Evolutionary conservation across 2,888 invertebrate species (phyloP).

Genomic region (Pherbina coryleti): DNA sequence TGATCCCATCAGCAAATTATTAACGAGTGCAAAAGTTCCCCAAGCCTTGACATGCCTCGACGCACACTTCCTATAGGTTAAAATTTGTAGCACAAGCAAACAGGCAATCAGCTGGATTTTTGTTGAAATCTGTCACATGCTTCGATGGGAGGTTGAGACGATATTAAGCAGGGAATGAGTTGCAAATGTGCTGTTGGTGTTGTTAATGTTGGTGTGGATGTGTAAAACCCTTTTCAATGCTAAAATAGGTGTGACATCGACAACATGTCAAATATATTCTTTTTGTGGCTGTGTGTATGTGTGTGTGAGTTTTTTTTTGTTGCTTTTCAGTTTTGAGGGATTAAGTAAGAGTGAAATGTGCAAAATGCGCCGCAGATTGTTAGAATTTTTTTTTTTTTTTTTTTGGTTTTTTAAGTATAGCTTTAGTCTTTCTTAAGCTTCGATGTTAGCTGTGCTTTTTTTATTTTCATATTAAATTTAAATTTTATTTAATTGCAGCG

Average conservation of each 20-base stretch:
- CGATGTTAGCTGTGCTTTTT: too few species aligned
- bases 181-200: not conserved
- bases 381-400: not conserved
- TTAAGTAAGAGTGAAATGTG: too few species aligned
- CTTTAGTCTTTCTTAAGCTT: too few species aligned
- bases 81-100: not conserved
- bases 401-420: too few species aligned
- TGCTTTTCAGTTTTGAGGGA: not conserved
- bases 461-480: not conserved
- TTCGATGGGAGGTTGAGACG: not conserved
- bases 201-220: not conserved
- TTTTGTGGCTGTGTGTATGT: not conserved
- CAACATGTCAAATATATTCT: slow-evolving; percentile 36
- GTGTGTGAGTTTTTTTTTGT: not conserved
- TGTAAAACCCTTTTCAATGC: slow-evolving; percentile 58
- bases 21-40: too few species aligned
- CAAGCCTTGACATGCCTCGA: too few species aligned
- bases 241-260: slow-evolving; percentile 59
- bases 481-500: slow-evolving; percentile 72
- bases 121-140: not conserved
- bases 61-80: too few species aligned
- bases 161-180: not conserved
- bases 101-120: not conserved
- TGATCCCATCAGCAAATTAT: too few species aligned
- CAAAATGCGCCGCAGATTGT: not conserved